Conservation (phyloP, 1,140 invertebrate species). For the Anthonomus grandis region DNA sequence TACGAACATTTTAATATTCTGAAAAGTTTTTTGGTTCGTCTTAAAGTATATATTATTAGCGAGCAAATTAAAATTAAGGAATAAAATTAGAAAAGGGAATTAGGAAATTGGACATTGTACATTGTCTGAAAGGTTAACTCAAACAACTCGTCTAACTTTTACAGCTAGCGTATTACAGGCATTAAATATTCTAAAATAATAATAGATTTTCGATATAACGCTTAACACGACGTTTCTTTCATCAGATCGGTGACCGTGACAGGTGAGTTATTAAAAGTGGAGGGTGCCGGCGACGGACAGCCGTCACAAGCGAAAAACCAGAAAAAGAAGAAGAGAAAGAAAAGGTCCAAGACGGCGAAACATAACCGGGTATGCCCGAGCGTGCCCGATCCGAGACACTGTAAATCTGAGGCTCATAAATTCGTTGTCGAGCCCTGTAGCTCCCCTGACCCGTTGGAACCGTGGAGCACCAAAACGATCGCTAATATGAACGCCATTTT, state of each 20-base stretch:
- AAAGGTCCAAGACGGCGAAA: slow-evolving; percentile 50
- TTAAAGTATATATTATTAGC: no score
- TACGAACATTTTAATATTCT: no score
- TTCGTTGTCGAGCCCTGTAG: slow-evolving; percentile 1
- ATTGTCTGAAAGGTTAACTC: no score
- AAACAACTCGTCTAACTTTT: no score
- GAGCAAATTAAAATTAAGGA: no score
- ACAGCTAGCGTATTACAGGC: no score
- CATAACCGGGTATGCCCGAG: slow-evolving; percentile 50
- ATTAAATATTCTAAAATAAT: no score
- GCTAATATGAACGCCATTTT: slow-evolving; percentile 70
- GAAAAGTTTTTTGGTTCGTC: no score
- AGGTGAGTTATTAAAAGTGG: slow-evolving; percentile 32
- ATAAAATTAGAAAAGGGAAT: no score
- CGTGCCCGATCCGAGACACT: slow-evolving; percentile 38
- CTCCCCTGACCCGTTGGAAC: slow-evolving; percentile 63
- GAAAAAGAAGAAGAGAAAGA: slow-evolving; percentile 34
- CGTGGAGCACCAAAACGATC: slow-evolving; percentile 69
- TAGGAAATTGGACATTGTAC: no score
- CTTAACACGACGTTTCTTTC: no score
- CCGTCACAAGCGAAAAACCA: slow-evolving; percentile 31
- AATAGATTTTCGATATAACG: no score
- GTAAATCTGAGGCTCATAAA: slow-evolving; percentile 41
- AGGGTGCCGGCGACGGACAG: slow-evolving; percentile 35
- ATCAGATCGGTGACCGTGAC: slow-evolving; percentile 31